A percentile compares a stretch with the other conserved stretches of the same genome.
These are phyloP conservation scores for Corythornis leucogaster DNA, from an alignment of 2,797 vertebrate genomes.

Conservation along the genomic window DNA sequence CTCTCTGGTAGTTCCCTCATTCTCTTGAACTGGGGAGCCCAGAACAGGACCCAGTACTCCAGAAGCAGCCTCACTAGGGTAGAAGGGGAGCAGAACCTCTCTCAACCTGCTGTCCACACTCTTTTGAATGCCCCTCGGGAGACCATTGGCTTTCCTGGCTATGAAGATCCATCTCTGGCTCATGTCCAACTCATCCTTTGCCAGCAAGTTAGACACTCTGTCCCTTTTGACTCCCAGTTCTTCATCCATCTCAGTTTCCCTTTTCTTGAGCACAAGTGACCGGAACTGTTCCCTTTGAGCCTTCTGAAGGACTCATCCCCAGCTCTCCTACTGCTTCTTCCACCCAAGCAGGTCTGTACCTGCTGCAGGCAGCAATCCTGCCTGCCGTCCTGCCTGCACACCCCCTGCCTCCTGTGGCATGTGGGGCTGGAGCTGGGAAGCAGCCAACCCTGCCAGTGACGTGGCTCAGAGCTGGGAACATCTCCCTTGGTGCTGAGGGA, in stretches of 20 bases:
- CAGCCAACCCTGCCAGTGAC: background rate
- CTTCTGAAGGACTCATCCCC: background rate
- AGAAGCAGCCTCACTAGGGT: too few species aligned
- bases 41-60: too few species aligned
- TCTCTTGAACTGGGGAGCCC: too few species aligned
- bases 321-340: background rate
- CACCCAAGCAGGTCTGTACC: background rate
- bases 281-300: background rate
- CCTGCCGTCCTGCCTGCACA: background rate
- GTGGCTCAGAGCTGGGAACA: accelerated
- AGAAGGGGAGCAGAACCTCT: too few species aligned
- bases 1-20: too few species aligned
- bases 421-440: accelerated
- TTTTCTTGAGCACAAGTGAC: background rate
- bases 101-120: too few species aligned
- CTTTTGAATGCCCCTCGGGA: too few species aligned
- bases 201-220: accelerated
- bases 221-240: background rate
- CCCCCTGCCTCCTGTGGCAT: background rate
- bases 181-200: background rate
- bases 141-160: background rate
- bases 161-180: too few species aligned
- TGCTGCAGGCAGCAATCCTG: accelerated
- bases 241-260: background rate
- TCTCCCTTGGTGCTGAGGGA: background rate